phyloP scores from a whole-genome alignment of 2,888 invertebrate genomes.

The Polydesmus complanatus region DNA sequence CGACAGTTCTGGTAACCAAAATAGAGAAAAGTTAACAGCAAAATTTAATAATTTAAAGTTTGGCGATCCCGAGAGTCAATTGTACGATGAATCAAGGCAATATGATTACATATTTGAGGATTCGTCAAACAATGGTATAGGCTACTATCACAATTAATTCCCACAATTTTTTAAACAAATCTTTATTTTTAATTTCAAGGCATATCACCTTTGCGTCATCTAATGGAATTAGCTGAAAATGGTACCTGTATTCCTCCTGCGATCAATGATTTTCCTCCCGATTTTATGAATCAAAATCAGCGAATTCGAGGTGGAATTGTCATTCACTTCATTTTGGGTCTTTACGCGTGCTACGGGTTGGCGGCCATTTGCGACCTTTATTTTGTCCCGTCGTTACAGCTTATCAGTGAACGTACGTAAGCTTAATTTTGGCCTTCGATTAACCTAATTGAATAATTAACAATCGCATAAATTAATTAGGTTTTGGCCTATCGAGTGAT shows the following conservation, averaged over 20 bases:
- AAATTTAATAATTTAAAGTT: too few relatives aligned
- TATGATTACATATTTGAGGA: too few relatives aligned
- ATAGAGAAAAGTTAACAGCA: too few relatives aligned
- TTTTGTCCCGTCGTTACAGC: slow-evolving; percentile 81
- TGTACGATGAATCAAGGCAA: too few relatives aligned
- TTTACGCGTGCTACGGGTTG: slow-evolving; percentile 31
- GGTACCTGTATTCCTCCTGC: slow-evolving; percentile 28
- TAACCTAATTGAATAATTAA: background rate
- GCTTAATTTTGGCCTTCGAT: background rate
- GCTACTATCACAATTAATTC: too few relatives aligned
- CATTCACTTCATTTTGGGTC: slow-evolving; percentile 28
- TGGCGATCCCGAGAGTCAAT: too few relatives aligned
- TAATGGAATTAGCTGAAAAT: too few relatives aligned
- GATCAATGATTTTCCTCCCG: slow-evolving; percentile 29
- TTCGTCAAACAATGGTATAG: too few relatives aligned
- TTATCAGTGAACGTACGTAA: slow-evolving; percentile 68
- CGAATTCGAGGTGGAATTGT: slow-evolving; percentile 27
- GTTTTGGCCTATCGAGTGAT: slow-evolving; percentile 27
- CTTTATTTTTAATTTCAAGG: too few relatives aligned
- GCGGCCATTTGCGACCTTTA: slow-evolving; percentile 60
- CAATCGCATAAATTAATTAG: slow-evolving; percentile 13
- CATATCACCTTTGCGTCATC: too few relatives aligned
- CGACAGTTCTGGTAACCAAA: too few relatives aligned
- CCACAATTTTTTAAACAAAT: too few relatives aligned
- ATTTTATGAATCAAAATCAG: slow-evolving; percentile 26